Base-by-base conservation (phyloP, 2,888 invertebrate species). In the Meteorus cinctellus region DNA sequence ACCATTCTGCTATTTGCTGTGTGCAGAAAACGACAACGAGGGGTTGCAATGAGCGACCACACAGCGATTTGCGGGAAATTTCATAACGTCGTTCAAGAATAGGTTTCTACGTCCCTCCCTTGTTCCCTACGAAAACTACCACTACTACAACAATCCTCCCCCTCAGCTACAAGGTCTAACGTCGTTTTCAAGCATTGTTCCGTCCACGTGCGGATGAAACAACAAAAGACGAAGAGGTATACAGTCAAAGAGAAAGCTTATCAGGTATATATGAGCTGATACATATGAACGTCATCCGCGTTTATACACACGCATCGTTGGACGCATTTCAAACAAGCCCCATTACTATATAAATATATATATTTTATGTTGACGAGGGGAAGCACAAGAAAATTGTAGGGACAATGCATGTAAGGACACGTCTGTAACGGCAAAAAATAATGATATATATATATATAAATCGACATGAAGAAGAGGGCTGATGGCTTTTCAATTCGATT, bases 191-290 rank as follows among this genome's bases (percentile, higher is more conserved):
- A 45, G 55, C 19, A 48, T 41, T 60, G 59, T 41, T 55, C 71
- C 16, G 27, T n/a, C 27, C 51, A 60, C 24, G 36, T 14, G 41
- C 34, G 75, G 14, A 62, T 55, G 4, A 51, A 67, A 31, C 14
- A 34, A 62, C 67, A 72, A 76, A 73, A 67, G 75, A 63, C 63
- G 65, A 59, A 19, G 62, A 72, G 65, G n/a, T 55, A 55, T 55
- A 55, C n/a, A 24, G 19, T 19, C n/a, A 55, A 55, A 55, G 55
- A 74, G 45, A 41, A 34, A 60, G 81, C 80, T 78, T 81, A 81
- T 81, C 80, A 78, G 78, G 80, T 75, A 77, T 55, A n/a, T 48
- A 55, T 55, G 55, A n/a, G 55, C 24, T 19, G 4, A 55, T 55
- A 55, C 55, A 74, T 76, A 74, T 78, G 77, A 78, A 78, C 76